Evolutionary conservation across 2,888 invertebrate genomes (phyloP).

Genomic region (Xiphydria camelus): DNA sequence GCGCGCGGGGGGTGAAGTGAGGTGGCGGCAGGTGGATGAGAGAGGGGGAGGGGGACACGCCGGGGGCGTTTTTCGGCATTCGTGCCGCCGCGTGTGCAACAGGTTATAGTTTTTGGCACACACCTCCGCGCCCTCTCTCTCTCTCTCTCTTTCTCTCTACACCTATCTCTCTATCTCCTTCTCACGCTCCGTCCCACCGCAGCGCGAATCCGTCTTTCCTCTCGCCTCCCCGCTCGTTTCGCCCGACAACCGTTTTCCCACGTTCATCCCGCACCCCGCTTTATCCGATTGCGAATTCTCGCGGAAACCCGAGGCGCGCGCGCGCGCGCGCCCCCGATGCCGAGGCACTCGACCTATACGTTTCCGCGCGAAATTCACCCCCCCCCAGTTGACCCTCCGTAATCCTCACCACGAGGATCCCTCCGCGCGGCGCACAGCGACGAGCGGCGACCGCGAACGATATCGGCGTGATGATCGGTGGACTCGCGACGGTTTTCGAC

Average conservation of each 20-base stretch:
- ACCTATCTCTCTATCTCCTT: constrained; percentile 3
- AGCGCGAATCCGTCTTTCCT: neutral
- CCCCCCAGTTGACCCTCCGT: too few relatives aligned
- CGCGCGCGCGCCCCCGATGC: constrained; percentile 31
- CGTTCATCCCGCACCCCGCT: constrained; percentile 25
- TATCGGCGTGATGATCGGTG: too few relatives aligned
- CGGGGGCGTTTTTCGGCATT: constrained; percentile 53
- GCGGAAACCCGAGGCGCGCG: constrained; percentile 26
- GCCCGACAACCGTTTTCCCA: constrained; percentile 18
- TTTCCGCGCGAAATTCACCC: constrained; percentile 21
- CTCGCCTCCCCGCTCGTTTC: too few relatives aligned
- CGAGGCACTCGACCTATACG: constrained; percentile 30
- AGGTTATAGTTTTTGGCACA: constrained; percentile 58
- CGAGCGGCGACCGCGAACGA: too few relatives aligned
- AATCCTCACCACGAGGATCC: too few relatives aligned
- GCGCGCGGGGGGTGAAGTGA: constrained; percentile 16
- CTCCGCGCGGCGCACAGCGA: too few relatives aligned
- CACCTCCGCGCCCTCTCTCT: constrained; percentile 36
- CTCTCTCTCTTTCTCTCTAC: constrained; percentile 1
- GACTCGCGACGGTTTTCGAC: too few relatives aligned
- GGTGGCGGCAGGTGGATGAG: constrained; percentile 20
- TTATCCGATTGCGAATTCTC: constrained; percentile 38
- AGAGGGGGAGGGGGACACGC: constrained; percentile 41
- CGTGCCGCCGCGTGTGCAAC: constrained; percentile 50
- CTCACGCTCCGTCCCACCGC: neutral